A percentile compares a stretch with the other conserved stretches of the same genome.
Evolutionary conservation across 2,797 vertebrate genomes (phyloP).

Genomic region (Fistularia commersonii): DNA sequence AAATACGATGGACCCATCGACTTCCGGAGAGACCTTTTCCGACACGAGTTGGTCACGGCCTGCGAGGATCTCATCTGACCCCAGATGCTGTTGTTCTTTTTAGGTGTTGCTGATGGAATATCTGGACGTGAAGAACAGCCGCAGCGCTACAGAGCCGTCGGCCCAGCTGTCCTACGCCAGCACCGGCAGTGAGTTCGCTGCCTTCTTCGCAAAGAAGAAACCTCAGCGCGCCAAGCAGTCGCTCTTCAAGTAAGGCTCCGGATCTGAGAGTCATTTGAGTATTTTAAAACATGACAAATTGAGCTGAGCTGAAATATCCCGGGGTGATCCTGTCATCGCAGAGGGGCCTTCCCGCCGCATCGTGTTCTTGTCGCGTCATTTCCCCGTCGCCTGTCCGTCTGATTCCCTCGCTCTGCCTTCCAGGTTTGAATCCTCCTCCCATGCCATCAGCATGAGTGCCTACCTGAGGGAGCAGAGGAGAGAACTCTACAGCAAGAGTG

Average conservation of each 20-base stretch:
- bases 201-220: slow-evolving; percentile 96
- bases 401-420: slow-evolving; percentile 20
- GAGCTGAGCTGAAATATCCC: too few species aligned
- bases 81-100: slow-evolving; percentile 5
- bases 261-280: background rate
- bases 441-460: slow-evolving; percentile 98
- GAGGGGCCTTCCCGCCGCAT: too few species aligned
- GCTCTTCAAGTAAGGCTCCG: slow-evolving; percentile 88
- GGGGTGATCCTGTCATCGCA: too few species aligned
- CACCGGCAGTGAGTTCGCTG: slow-evolving; percentile 90
- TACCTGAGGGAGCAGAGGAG: slow-evolving; percentile 93
- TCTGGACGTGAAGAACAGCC: slow-evolving; percentile 97
- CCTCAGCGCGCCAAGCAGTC: slow-evolving; percentile 91
- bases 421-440: slow-evolving; percentile 96
- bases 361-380: background rate
- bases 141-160: slow-evolving; percentile 86
- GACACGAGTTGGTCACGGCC: too few species aligned
- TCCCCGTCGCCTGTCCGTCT: background rate
- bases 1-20: too few species aligned
- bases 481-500: slow-evolving; percentile 95
- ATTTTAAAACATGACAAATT: background rate
- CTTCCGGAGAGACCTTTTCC: too few species aligned
- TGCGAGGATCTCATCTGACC: background rate
- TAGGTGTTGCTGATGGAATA: slow-evolving; percentile 96
- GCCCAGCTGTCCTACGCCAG: slow-evolving; percentile 92